A percentile compares a stretch with the other conserved stretches of the same genome.
Evolutionary conservation across 2,888 invertebrate species (phyloP).

Genomic region (Parasteatoda lunata): DNA sequence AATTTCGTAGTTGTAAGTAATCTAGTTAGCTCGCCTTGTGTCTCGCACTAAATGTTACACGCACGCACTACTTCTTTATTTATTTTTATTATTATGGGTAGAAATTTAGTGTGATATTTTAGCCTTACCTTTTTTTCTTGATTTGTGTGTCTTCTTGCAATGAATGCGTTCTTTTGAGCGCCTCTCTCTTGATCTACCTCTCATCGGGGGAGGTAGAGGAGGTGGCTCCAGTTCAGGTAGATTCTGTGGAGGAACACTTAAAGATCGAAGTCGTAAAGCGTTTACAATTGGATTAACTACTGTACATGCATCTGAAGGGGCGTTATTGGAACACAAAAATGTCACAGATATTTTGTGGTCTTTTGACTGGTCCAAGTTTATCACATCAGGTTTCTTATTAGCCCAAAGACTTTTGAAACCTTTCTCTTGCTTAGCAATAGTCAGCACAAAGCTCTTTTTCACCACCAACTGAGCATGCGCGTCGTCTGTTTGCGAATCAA

Average conservation of each 20-base stretch:
- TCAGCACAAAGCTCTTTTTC: conserved; percentile 58
- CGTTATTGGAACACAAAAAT: conserved; percentile 42
- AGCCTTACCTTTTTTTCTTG: conserved; percentile 35
- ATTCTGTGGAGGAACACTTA: conserved; percentile 36
- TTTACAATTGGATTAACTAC: neutral
- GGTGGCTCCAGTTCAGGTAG: neutral
- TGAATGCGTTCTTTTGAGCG: conserved; percentile 42
- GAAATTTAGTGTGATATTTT: too few species aligned
- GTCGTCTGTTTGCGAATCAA: conserved; percentile 9
- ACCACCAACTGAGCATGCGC: conserved; percentile 31
- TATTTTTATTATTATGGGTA: too few species aligned
- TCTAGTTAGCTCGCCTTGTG: too few species aligned
- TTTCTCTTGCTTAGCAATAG: conserved; percentile 57
- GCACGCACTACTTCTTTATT: too few species aligned
- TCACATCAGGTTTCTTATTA: conserved; percentile 36
- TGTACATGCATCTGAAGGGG: neutral
- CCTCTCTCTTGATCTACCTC: conserved; percentile 52
- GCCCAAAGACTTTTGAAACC: conserved; percentile 52
- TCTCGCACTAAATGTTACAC: too few species aligned
- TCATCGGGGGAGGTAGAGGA: neutral
- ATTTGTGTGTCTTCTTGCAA: conserved; percentile 44
- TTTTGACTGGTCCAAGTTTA: neutral
- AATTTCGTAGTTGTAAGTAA: too few species aligned
- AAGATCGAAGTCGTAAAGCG: conserved; percentile 19
- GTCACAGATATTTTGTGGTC: conserved; percentile 59